phyloP scores from a whole-genome alignment of 2,888 invertebrate species.

The Nomada fabriciana region DNA sequence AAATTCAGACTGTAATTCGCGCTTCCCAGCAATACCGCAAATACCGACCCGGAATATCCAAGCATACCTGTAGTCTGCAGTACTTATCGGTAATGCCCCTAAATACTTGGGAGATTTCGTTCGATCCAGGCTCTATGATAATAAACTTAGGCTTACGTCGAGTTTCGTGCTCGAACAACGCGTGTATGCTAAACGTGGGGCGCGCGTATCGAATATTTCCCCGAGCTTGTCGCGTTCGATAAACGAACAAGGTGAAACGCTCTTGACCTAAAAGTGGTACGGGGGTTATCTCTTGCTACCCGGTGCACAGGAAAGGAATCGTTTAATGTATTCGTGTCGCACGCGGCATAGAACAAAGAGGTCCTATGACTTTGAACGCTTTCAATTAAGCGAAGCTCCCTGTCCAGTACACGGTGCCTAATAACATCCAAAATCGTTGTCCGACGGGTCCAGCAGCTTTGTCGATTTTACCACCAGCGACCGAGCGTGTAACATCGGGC shows the following conservation, averaged over 20 bases:
- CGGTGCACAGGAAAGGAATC: neutral
- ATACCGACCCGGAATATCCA: slow-evolving; percentile 63
- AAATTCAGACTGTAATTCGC: slow-evolving; percentile 59
- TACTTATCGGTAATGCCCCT: slow-evolving; percentile 63
- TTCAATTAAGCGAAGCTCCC: slow-evolving; percentile 29
- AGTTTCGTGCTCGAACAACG: slow-evolving; percentile 22
- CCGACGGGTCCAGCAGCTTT: slow-evolving; percentile 41
- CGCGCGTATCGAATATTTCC: slow-evolving; percentile 14
- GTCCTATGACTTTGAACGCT: slow-evolving; percentile 20
- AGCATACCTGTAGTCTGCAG: slow-evolving; percentile 58
- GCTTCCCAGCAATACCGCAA: slow-evolving; percentile 61
- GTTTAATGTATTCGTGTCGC: slow-evolving; percentile 12
- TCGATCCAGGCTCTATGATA: slow-evolving; percentile 43
- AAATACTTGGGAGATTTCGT: slow-evolving; percentile 54
- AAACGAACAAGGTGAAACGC: slow-evolving; percentile 8
- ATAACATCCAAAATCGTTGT: slow-evolving; percentile 47
- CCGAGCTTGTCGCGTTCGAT: slow-evolving; percentile 14
- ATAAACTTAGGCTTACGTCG: slow-evolving; percentile 45
- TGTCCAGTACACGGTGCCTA: slow-evolving; percentile 4
- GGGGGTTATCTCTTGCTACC: neutral
- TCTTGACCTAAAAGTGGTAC: slow-evolving; percentile 5
- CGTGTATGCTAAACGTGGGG: slow-evolving; percentile 16
- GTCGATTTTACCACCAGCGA: slow-evolving; percentile 63
- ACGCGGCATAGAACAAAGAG: neutral
- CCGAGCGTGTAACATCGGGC: slow-evolving; percentile 67